Evolutionary conservation across 2,888 invertebrate species (phyloP).

Genomic region (Pantelozetes paolii): DNA sequence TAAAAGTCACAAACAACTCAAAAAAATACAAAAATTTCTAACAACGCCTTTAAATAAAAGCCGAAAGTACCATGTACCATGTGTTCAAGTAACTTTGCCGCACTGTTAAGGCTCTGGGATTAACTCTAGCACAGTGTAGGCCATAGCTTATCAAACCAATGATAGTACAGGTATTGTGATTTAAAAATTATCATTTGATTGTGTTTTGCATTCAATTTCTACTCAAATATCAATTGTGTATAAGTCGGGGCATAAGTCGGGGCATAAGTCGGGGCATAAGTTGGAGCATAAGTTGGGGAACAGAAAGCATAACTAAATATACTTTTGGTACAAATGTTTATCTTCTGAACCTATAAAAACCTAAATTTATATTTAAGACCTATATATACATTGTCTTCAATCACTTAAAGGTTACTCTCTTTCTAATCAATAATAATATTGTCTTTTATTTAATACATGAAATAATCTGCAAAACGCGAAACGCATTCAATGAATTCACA

Average conservation of each 20-base stretch:
- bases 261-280: too few relatives aligned
- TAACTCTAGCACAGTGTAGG: too few relatives aligned
- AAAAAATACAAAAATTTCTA: conserved; percentile 24
- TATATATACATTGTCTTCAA: conserved; percentile 26
- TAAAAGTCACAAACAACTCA: conserved; percentile 29
- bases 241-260: too few relatives aligned
- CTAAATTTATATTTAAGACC: conserved; percentile 32
- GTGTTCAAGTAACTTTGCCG: too few relatives aligned
- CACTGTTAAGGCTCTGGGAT: too few relatives aligned
- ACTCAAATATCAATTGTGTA: too few relatives aligned
- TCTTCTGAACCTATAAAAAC: conserved; percentile 28
- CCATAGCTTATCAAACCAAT: too few relatives aligned
- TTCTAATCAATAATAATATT: conserved; percentile 14
- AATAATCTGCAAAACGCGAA: background rate
- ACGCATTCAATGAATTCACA: background rate
- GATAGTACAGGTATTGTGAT: too few relatives aligned
- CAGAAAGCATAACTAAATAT: conserved; percentile 21
- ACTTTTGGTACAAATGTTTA: conserved; percentile 1
- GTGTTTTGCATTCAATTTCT: too few relatives aligned
- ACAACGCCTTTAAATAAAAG: conserved; percentile 35
- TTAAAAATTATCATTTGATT: too few relatives aligned
- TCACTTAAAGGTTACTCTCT: background rate
- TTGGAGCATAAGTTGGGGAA: background rate
- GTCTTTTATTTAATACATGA: conserved; percentile 5
- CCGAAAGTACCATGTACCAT: background rate